Evolutionary conservation across 2,797 vertebrate species (phyloP).

Genomic region (Thalassophryne amazonica): DNA sequence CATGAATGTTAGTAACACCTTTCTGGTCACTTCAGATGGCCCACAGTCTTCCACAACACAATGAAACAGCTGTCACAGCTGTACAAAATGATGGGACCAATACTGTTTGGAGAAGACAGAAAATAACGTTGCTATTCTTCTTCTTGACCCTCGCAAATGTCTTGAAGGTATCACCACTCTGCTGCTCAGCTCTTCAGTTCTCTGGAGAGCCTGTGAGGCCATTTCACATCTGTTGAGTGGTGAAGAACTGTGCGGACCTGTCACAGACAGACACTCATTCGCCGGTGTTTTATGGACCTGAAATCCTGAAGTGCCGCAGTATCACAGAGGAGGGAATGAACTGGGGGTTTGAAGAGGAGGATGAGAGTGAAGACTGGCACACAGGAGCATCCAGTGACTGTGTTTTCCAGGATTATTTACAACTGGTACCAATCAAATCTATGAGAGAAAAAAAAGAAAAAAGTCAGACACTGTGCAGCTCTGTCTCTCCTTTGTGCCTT

Average conservation of each 20-base stretch:
- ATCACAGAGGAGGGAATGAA: constrained; percentile 1
- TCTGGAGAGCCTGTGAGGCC: constrained; percentile 51
- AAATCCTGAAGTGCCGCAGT: constrained; percentile 47
- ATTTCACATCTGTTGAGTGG: constrained; percentile 60
- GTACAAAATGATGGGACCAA: too few species aligned
- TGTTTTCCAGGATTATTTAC: too few species aligned
- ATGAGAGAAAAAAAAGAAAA: too few species aligned
- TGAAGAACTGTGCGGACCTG: constrained; percentile 43
- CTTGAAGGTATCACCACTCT: background rate
- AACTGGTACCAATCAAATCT: too few species aligned
- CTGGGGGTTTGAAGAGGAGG: background rate
- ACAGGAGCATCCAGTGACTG: constrained; percentile 9
- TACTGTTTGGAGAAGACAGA: too few species aligned
- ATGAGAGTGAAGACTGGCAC: background rate
- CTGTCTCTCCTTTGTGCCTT: too few species aligned
- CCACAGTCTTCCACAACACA: too few species aligned
- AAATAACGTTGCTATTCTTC: background rate
- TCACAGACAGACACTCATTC: constrained; percentile 46
- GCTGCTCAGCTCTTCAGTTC: constrained; percentile 28
- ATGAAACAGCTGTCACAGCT: too few species aligned
- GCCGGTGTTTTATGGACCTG: constrained; percentile 51
- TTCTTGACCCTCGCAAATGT: too few species aligned
- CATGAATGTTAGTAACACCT: too few species aligned
- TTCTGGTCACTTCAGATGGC: too few species aligned
- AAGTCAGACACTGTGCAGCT: too few species aligned